phyloP scores from a whole-genome alignment of 2,113 vertebrate species.

The Fulica atra region DNA sequence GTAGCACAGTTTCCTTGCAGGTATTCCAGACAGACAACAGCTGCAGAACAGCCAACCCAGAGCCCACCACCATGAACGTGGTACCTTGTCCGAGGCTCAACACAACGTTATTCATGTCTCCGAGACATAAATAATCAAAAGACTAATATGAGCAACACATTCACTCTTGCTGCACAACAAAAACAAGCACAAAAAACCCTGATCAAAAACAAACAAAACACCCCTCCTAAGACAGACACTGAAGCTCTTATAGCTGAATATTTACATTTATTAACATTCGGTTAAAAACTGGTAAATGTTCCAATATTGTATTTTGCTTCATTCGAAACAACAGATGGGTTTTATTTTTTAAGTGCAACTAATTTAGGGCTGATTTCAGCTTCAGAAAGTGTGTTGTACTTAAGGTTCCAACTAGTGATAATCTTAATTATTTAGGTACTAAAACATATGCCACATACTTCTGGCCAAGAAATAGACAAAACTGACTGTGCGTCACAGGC shows the following conservation, averaged over 20 bases:
- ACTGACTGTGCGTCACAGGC: fast-evolving
- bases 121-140: neutral
- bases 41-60: neutral
- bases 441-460: neutral
- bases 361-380: neutral
- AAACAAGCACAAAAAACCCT: neutral
- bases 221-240: neutral
- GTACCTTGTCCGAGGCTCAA: neutral
- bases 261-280: neutral
- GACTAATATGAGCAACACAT: neutral
- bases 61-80: neutral
- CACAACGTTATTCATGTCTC: neutral
- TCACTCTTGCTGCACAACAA: neutral
- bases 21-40: neutral
- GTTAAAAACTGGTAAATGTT: neutral
- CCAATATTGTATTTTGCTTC: neutral
- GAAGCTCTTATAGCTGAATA: neutral
- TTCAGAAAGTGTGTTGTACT: neutral
- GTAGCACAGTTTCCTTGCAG: neutral
- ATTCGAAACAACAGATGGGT: constrained; percentile 5
- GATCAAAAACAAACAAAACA: neutral
- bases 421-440: neutral
- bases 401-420: neutral
- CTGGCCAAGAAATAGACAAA: neutral
- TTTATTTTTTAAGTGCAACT: neutral